Conservation (phyloP, 2,797 vertebrate genomes). For the Perodicticus potto region DNA sequence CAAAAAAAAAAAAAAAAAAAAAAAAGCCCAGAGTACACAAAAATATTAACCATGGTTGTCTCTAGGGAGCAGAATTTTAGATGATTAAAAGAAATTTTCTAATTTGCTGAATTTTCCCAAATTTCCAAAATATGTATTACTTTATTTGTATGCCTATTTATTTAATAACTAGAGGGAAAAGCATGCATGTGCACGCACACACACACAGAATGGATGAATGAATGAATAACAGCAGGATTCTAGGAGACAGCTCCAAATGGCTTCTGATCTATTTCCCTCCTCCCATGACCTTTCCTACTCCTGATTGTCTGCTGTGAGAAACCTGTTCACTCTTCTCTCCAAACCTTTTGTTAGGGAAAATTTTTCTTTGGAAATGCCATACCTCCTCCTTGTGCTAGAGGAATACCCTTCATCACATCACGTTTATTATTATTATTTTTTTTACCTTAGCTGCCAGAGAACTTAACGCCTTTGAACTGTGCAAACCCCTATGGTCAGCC, state of each 20-base stretch:
- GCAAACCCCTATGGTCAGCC: neutral
- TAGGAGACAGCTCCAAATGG: constrained; percentile 52
- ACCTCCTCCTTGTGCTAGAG: constrained; percentile 35
- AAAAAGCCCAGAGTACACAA: constrained; percentile 13
- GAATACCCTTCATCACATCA: neutral
- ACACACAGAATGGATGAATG: neutral
- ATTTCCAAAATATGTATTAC: constrained; percentile 36
- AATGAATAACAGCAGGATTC: constrained; percentile 58
- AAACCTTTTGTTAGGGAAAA: constrained; percentile 60
- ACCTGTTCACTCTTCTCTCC: constrained; percentile 48
- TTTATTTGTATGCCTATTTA: constrained; percentile 25
- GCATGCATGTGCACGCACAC: neutral
- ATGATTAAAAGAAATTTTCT: constrained; percentile 40
- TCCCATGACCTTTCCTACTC: constrained; percentile 49
- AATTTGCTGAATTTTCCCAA: neutral
- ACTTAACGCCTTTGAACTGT: constrained; percentile 12
- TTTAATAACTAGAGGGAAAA: constrained; percentile 43
- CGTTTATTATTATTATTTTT: neutral
- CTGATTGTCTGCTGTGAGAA: constrained; percentile 62
- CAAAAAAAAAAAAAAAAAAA: no score
- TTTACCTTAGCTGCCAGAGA: constrained; percentile 43
- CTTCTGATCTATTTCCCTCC: constrained; percentile 48
- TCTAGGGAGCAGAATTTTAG: constrained; percentile 34
- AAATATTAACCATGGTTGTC: constrained; percentile 47
- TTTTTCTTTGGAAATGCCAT: constrained; percentile 55